Base-by-base conservation (phyloP, 2,888 invertebrate species). In the Parthenolecanium corni region DNA sequence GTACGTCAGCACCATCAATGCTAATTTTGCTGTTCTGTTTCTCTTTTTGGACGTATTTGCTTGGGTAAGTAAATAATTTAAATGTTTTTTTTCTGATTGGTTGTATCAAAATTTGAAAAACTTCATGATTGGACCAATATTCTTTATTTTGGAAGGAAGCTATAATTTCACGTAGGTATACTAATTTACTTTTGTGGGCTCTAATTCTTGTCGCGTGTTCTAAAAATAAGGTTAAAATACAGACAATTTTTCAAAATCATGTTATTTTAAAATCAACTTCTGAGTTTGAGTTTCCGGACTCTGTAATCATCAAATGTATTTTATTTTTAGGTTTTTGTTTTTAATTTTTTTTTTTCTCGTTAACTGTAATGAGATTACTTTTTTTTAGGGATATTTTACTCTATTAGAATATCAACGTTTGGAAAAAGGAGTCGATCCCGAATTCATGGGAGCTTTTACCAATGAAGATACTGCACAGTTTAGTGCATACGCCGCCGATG, bases 361-460 rank as follows among this genome's bases (percentile, higher is more conserved):
- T 24, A 23, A 21, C 9, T 31, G 31, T 9, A 14, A 44, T 18
- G 4, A 12, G 12, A 18, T 6, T 5, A 18, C 24, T 16, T 12
- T 1, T 6, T 44, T 63, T 23, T 14, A 63, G 63, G 63, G 63
- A 1, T 63, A 63, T 23, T 63, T 63, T 11, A 47, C 63, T 6
- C 54, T 53, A 44, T 23, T 53, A 44, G 63, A 63, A 38, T 63
- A 63, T 38, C 53, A 63, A 38, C 52, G 63, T 18, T 53, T 63
- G 42, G 47, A 53, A 16, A 63, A 63, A 54, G 63, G 63, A n/a
- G 63, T 63, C 25, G 63, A 63, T 47, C 53, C 63, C 5, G 63
- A 63, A 47, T 63, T 63, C n/a, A 63, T 53, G 54, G 54, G 63
- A 24, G 40, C 63, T 12, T 63, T 53, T 23, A 31, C 42, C 21